Conservation (phyloP, 2,888 invertebrate species). For the Xestobium rufovillosum region DNA sequence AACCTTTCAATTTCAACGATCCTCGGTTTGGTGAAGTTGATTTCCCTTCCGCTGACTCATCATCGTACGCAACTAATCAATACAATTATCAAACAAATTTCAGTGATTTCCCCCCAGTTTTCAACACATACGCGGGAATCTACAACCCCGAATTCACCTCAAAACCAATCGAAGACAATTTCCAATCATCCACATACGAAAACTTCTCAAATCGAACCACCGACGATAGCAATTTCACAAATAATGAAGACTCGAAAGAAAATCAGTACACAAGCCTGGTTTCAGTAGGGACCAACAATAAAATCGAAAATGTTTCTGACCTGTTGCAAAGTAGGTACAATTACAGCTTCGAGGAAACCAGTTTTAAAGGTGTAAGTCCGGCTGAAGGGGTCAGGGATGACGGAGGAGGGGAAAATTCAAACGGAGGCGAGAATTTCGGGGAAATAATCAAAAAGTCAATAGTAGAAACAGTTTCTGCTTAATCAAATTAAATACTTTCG, state of each 20-base stretch:
- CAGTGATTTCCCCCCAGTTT: constrained; percentile 42
- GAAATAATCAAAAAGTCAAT: constrained; percentile 89
- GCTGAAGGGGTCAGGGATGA: constrained; percentile 11
- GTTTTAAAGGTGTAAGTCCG: constrained; percentile 31
- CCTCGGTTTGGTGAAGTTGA: constrained; percentile 36
- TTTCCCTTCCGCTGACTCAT: constrained; percentile 30
- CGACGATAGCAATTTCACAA: constrained; percentile 38
- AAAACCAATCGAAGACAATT: constrained; percentile 21
- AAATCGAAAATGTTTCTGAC: constrained; percentile 64
- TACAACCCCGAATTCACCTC: constrained; percentile 31
- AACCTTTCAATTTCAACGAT: constrained; percentile 38
- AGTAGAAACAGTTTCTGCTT: constrained; percentile 84
- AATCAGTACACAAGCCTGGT: constrained; percentile 61
- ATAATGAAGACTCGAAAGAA: constrained; percentile 45
- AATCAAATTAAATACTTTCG: constrained; percentile 32
- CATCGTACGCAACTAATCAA: constrained; percentile 33
- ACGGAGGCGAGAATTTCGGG: constrained; percentile 69
- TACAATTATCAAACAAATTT: constrained; percentile 36
- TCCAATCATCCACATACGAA: too few species aligned
- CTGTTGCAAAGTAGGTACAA: constrained; percentile 51
- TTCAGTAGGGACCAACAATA: constrained; percentile 58
- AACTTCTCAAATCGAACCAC: constrained; percentile 50
- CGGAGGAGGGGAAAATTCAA: constrained; percentile 22
- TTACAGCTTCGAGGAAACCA: constrained; percentile 49
- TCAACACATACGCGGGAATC: constrained; percentile 43